A percentile compares a stretch with the other conserved stretches of the same genome.
Evolutionary conservation across 2,113 vertebrate species (phyloP).

Genomic region (Crotalus viridis): DNA sequence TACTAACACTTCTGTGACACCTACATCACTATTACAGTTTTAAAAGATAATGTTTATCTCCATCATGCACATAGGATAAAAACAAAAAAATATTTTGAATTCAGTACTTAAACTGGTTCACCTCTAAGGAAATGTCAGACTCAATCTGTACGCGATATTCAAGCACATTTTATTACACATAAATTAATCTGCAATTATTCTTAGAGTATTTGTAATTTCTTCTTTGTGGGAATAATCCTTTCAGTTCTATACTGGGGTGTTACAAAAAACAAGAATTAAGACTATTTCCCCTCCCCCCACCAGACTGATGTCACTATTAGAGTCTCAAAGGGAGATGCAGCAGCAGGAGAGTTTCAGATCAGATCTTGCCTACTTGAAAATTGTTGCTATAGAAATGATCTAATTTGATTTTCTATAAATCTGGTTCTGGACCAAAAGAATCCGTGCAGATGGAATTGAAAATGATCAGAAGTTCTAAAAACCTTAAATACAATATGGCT

Average conservation of each 20-base stretch:
- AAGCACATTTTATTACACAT: neutral
- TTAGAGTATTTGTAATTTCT: neutral
- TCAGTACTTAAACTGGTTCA: neutral
- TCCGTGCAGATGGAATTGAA: fast-evolving
- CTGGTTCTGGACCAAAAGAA: neutral
- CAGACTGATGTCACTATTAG: neutral
- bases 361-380: neutral
- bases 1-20: neutral
- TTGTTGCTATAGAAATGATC: neutral
- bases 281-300: neutral
- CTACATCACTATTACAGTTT: neutral
- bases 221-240: neutral
- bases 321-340: neutral
- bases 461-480: neutral
- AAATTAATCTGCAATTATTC: neutral
- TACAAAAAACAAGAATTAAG: neutral
- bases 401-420: neutral
- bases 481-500: fast-evolving
- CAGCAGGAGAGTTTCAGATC: neutral
- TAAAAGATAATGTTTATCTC: neutral
- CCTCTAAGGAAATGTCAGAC: neutral
- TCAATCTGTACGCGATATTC: neutral
- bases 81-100: neutral
- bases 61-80: neutral
- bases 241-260: neutral